Conservation (phyloP, 37 sponge, comb jelly and placozoan species). For the Petrosia ficiformis region DNA sequence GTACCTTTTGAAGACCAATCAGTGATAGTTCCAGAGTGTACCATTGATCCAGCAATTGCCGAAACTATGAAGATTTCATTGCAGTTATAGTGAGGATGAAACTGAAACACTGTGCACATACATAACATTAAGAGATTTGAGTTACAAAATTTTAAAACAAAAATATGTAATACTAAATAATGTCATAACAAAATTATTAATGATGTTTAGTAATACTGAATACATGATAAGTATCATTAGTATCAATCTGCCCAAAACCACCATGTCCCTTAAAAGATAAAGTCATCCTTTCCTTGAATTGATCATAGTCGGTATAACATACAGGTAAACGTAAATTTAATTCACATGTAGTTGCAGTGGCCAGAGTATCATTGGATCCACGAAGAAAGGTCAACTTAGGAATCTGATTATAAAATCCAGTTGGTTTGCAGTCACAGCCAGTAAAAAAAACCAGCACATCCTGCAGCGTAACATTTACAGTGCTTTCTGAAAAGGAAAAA, state of each 20-base stretch:
- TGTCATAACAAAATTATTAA: too few relatives aligned
- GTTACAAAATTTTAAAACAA: background rate
- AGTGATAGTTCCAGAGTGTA: conserved; percentile 11
- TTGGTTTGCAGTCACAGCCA: conserved; percentile 22
- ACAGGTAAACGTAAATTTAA: conserved; percentile 10
- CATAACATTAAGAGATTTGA: background rate
- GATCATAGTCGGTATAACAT: background rate
- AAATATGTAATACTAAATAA: background rate
- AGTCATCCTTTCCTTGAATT: background rate
- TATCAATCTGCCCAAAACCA: too few relatives aligned
- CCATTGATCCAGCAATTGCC: background rate
- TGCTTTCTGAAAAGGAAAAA: conserved; percentile 12
- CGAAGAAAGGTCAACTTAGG: conserved; percentile 3
- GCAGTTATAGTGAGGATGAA: background rate
- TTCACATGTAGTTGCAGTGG: conserved; percentile 38
- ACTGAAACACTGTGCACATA: background rate
- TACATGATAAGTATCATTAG: too few relatives aligned
- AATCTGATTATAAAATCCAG: conserved; percentile 12
- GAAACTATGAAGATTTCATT: background rate
- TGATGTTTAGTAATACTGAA: too few relatives aligned
- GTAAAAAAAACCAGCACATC: conserved; percentile 35
- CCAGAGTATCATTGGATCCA: background rate
- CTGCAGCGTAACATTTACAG: background rate
- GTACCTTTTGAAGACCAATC: conserved; percentile 1
- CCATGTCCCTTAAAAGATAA: conserved; percentile 15